These are phyloP conservation scores for Caenorhabditis elegans DNA, from an alignment of 1,140 invertebrate species.

Conservation along the genomic window DNA sequence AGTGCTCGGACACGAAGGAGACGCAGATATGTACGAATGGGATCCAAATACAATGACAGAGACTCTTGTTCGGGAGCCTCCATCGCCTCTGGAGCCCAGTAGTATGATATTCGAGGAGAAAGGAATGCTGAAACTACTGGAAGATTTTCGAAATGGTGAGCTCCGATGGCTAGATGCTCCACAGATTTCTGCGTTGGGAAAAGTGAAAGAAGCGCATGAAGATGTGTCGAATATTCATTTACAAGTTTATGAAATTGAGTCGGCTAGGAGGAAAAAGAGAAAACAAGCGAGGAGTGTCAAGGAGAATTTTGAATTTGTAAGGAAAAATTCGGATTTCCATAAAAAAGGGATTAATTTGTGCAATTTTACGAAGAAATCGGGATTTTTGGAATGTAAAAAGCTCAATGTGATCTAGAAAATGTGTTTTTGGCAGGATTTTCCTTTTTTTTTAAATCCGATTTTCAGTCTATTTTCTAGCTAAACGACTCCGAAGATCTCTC, in stretches of 20 bases:
- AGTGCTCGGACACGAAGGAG: slow-evolving; percentile 2
- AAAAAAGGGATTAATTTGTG: no score
- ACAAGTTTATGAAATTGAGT: slow-evolving; percentile 25
- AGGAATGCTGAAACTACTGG: slow-evolving; percentile 14
- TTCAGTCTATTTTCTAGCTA: no score
- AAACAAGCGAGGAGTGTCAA: background rate
- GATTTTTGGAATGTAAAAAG: no score
- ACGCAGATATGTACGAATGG: slow-evolving; percentile 35
- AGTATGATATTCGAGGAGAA: background rate
- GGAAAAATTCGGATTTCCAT: background rate
- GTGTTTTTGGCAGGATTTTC: no score
- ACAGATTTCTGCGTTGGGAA: slow-evolving; percentile 18
- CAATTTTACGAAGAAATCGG: no score
- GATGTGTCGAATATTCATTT: slow-evolving; percentile 34
- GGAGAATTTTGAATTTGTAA: background rate
- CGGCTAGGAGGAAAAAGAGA: background rate
- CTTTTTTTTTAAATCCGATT: no score
- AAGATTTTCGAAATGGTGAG: slow-evolving; percentile 37
- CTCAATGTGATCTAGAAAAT: no score
- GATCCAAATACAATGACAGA: slow-evolving; percentile 26
- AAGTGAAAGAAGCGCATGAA: slow-evolving; percentile 35
- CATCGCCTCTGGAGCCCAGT: background rate
- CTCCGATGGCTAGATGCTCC: slow-evolving; percentile 24
- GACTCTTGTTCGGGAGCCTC: background rate
- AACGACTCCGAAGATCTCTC: no score